phyloP scores from a whole-genome alignment of 2,888 invertebrate genomes.

The Cantharis nigra region DNA sequence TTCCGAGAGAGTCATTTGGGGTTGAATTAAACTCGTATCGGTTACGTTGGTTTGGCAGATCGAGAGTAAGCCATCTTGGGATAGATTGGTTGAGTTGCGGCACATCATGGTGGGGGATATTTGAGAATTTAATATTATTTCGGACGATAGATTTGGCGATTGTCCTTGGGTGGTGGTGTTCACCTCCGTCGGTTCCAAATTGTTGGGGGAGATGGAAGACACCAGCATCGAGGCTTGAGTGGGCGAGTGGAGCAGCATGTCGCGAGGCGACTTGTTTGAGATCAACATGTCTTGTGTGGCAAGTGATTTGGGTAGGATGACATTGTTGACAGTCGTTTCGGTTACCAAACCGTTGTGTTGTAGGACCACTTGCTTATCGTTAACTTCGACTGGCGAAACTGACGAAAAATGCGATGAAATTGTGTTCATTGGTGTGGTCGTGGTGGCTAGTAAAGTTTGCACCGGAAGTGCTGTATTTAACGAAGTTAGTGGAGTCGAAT shows the following conservation, averaged over 20 bases:
- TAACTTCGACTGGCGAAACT: slow-evolving; percentile 10
- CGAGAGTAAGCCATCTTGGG: slow-evolving; percentile 40
- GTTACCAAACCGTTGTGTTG: slow-evolving; percentile 25
- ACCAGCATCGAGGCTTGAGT: slow-evolving; percentile 42
- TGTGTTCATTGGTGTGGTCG: slow-evolving; percentile 26
- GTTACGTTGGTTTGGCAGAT: slow-evolving; percentile 44
- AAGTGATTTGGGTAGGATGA: slow-evolving; percentile 27
- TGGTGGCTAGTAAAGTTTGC: slow-evolving; percentile 29
- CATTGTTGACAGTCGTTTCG: slow-evolving; percentile 23
- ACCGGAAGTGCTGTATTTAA: slow-evolving; percentile 29
- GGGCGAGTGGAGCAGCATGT: slow-evolving; percentile 51
- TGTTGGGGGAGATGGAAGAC: slow-evolving; percentile 37
- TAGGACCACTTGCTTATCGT: slow-evolving; percentile 27
- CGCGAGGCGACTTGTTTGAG: slow-evolving; percentile 39
- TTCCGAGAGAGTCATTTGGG: slow-evolving; percentile 17
- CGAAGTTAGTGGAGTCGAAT: slow-evolving; percentile 4
- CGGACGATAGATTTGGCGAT: slow-evolving; percentile 57
- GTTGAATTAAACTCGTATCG: slow-evolving; percentile 36
- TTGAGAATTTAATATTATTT: slow-evolving; percentile 65
- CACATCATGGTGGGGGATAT: slow-evolving; percentile 67
- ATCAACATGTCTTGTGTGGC: slow-evolving; percentile 41
- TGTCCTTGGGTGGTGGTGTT: slow-evolving; percentile 47
- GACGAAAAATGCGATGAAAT: slow-evolving; percentile 12
- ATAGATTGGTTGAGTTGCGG: slow-evolving; percentile 39
- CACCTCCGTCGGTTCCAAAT: slow-evolving; percentile 50